These are phyloP conservation scores for Falco columbarius DNA, from an alignment of 2,797 vertebrate genomes.

Conservation along the genomic window DNA sequence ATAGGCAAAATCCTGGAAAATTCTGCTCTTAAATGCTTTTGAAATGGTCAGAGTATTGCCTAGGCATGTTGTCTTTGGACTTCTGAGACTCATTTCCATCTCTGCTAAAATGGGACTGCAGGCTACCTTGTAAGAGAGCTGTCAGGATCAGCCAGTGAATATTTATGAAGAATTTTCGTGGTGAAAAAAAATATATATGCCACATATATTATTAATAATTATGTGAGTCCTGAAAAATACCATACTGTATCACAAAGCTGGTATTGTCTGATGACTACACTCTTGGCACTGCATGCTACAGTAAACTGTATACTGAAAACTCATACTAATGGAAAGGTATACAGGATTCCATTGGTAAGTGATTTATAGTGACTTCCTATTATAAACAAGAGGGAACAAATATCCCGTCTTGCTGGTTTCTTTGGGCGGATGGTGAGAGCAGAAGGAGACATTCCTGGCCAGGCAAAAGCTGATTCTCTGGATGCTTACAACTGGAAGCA, in stretches of 20 bases:
- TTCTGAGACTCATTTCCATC: background rate
- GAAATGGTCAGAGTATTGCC: background rate
- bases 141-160: constrained; percentile 39
- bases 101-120: background rate
- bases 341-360: constrained; percentile 57
- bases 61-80: constrained; percentile 5
- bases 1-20: background rate
- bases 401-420: constrained; percentile 24
- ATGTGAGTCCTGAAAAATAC: constrained; percentile 63
- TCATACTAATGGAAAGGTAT: constrained; percentile 46
- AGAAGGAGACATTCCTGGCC: constrained; percentile 53
- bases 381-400: constrained; percentile 66
- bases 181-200: background rate
- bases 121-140: constrained; percentile 33
- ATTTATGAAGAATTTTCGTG: constrained; percentile 26
- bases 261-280: constrained; percentile 50
- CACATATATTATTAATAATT: constrained; percentile 50
- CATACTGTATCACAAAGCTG: constrained; percentile 51
- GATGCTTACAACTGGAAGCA: background rate
- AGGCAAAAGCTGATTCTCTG: constrained; percentile 21
- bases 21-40: background rate
- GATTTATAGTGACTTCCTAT: constrained; percentile 67
- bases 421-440: constrained; percentile 14
- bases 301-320: constrained; percentile 58
- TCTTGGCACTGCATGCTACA: constrained; percentile 8